Conservation (phyloP, 1,140 invertebrate species). For the Ditylenchus dipsaci region DNA sequence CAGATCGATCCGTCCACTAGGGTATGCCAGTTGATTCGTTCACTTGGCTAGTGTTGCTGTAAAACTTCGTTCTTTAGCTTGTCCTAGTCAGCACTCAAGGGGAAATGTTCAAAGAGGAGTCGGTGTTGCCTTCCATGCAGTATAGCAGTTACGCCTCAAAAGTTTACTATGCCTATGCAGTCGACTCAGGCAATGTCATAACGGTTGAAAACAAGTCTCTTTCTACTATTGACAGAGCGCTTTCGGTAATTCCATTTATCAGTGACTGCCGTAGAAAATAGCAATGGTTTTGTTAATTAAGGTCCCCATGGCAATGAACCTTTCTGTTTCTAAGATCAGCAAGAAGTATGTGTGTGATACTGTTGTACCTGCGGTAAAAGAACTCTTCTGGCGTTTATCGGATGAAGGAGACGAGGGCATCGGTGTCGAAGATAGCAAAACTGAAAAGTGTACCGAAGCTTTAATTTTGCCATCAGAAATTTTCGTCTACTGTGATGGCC, state of each 20-base stretch:
- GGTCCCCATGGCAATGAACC: too few relatives aligned
- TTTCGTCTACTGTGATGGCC: not conserved
- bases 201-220: too few relatives aligned
- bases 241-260: too few relatives aligned
- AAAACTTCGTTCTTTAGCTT: constrained; percentile 10
- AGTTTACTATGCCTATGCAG: constrained; percentile 25
- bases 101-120: constrained; percentile 18
- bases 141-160: not conserved
- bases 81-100: not conserved
- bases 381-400: not conserved
- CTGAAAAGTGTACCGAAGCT: not conserved
- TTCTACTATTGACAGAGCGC: too few relatives aligned
- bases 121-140: not conserved
- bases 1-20: constrained; percentile 9
- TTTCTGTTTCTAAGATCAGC: too few relatives aligned
- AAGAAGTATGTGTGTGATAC: too few relatives aligned
- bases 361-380: not conserved
- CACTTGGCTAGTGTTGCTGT: too few relatives aligned
- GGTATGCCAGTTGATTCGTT: too few relatives aligned
- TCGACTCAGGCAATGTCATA: not conserved
- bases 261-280: too few relatives aligned
- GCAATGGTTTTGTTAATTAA: too few relatives aligned
- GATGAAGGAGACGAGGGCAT: not conserved
- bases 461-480: not conserved
- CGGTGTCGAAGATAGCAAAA: not conserved